A percentile compares a stretch with the other conserved stretches of the same genome.
These are phyloP conservation scores for Drosophila vallismaia DNA, from an alignment of 2,888 invertebrate species.

Conservation along the genomic window DNA sequence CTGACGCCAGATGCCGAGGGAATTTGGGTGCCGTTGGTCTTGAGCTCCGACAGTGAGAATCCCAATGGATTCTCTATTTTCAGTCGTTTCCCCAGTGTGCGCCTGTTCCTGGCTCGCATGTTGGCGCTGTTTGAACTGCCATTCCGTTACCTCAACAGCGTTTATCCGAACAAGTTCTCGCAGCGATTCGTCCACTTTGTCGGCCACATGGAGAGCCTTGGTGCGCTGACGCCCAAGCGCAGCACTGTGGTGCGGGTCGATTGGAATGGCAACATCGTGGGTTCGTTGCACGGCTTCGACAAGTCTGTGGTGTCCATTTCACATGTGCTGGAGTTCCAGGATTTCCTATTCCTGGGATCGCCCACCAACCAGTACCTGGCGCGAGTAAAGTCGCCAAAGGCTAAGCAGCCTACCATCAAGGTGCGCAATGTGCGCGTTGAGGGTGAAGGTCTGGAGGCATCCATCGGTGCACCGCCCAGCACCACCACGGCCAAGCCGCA, in stretches of 20 bases:
- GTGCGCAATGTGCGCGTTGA: constrained; percentile 82
- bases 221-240: constrained; percentile 82
- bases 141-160: constrained; percentile 86
- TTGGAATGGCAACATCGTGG: constrained; percentile 89
- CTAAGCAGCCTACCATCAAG: constrained; percentile 75
- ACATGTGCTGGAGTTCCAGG: constrained; percentile 88
- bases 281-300: constrained; percentile 88
- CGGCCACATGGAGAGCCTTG: constrained; percentile 86
- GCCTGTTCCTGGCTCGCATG: constrained; percentile 88
- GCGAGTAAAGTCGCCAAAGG: constrained; percentile 86
- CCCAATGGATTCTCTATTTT: constrained; percentile 86
- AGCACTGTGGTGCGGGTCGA: constrained; percentile 88
- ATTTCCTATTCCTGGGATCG: constrained; percentile 88
- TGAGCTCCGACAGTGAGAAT: constrained; percentile 85
- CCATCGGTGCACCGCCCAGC: constrained; percentile 64
- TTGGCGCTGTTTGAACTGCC: constrained; percentile 86
- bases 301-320: constrained; percentile 85
- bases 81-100: constrained; percentile 86
- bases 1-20: constrained; percentile 87
- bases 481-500: constrained; percentile 65
- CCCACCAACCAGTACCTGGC: constrained; percentile 88
- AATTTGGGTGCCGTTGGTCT: constrained; percentile 86
- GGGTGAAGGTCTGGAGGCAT: constrained; percentile 77
- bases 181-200: constrained; percentile 88
- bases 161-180: constrained; percentile 88